Conservation (phyloP, 2,113 vertebrate species). For the Trinectes maculatus region DNA sequence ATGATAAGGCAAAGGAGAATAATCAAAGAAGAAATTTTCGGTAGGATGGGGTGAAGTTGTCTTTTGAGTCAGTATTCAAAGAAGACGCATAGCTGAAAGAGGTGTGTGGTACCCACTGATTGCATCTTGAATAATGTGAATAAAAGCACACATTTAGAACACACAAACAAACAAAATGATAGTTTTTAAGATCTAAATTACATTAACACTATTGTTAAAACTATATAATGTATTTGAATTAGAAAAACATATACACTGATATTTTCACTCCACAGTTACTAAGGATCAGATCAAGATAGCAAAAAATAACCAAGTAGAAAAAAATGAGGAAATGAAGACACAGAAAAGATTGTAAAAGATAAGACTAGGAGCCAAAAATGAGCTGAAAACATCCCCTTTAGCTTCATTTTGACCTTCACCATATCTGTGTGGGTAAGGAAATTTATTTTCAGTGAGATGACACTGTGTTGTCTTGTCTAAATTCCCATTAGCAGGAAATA, state of each 20-base stretch:
- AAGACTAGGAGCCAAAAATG: background rate
- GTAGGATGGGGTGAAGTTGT: conserved; percentile 1
- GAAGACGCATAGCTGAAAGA: background rate
- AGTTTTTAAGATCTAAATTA: background rate
- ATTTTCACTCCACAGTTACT: background rate
- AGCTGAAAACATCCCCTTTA: conserved; percentile 1
- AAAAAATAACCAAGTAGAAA: background rate
- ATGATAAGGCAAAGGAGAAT: conserved; percentile 7
- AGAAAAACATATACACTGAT: background rate
- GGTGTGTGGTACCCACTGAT: background rate
- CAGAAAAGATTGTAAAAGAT: background rate
- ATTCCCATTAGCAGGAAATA: background rate
- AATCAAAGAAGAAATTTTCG: conserved; percentile 10
- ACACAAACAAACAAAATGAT: background rate
- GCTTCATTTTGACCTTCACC: background rate
- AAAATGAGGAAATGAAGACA: background rate
- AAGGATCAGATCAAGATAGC: background rate
- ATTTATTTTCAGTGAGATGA: conserved; percentile 33
- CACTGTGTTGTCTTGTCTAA: background rate
- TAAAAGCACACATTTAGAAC: background rate
- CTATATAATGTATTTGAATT: too few species aligned
- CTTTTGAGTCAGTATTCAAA: background rate
- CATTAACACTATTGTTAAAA: too few species aligned
- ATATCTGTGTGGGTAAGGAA: conserved; percentile 18
- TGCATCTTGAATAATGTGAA: background rate